phyloP scores from a whole-genome alignment of 2,888 invertebrate genomes.

The Ectemnius continuus region DNA sequence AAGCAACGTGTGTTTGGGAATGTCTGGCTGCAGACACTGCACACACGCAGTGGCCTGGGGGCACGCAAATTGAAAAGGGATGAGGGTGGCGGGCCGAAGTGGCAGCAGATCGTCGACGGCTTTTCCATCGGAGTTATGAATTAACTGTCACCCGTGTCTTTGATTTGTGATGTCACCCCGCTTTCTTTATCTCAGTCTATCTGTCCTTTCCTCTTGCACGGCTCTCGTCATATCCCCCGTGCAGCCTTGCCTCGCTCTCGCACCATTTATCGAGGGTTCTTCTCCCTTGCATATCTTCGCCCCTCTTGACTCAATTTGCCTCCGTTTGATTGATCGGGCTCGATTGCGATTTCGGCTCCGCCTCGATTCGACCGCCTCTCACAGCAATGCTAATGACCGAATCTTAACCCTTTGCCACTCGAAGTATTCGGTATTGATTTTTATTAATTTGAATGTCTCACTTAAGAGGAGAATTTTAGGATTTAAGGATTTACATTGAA shows the following conservation, averaged over 20 bases:
- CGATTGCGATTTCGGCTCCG: slow-evolving; percentile 56
- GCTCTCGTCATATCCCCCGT: slow-evolving; percentile 5
- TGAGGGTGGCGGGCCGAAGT: slow-evolving; percentile 20
- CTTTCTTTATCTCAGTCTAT: slow-evolving; percentile 17
- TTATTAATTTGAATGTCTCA: too few relatives aligned
- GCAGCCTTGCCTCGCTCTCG: neutral
- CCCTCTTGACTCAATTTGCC: slow-evolving; percentile 57
- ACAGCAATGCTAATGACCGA: slow-evolving; percentile 45
- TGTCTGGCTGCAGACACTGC: slow-evolving; percentile 49
- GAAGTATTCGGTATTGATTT: slow-evolving; percentile 20
- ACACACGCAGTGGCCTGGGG: slow-evolving; percentile 61
- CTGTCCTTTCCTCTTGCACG: slow-evolving; percentile 21
- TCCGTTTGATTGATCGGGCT: slow-evolving; percentile 62
- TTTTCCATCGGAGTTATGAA: slow-evolving; percentile 61
- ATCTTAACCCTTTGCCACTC: slow-evolving; percentile 44
- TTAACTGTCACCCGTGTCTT: slow-evolving; percentile 69
- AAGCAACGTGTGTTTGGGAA: slow-evolving; percentile 27
- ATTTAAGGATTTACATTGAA: too few relatives aligned
- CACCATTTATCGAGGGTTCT: slow-evolving; percentile 5
- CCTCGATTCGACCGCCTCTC: too few relatives aligned
- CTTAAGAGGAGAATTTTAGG: too few relatives aligned
- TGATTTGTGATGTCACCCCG: slow-evolving; percentile 63
- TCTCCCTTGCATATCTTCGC: slow-evolving; percentile 13
- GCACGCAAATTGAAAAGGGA: slow-evolving; percentile 63
- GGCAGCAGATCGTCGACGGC: slow-evolving; percentile 13